phyloP scores from a whole-genome alignment of 1,140 invertebrate species.

The Aethina tumida region DNA sequence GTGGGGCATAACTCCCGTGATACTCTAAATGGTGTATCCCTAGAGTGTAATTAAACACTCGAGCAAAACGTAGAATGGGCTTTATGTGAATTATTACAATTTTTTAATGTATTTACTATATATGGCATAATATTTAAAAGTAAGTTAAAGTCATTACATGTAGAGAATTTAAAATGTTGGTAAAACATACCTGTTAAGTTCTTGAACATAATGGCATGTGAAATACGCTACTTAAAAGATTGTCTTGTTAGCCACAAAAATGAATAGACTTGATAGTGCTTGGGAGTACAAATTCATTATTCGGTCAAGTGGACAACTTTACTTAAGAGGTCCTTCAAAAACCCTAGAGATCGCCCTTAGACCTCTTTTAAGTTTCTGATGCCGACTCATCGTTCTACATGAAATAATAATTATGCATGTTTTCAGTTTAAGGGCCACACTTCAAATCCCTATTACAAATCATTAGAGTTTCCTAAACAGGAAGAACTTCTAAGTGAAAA shows the following conservation, averaged over 20 bases:
- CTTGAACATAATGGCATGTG: too few relatives aligned
- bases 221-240: conserved; percentile 1
- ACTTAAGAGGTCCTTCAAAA: conserved; percentile 14
- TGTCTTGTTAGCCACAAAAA: not conserved
- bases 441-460: conserved; percentile 19
- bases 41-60: too few relatives aligned
- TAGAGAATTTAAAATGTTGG: too few relatives aligned
- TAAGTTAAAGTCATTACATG: too few relatives aligned
- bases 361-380: conserved; percentile 8
- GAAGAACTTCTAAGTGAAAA: conserved; percentile 2
- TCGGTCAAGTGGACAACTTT: conserved; percentile 18
- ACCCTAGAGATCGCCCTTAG: conserved; percentile 12
- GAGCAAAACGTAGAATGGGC: too few relatives aligned
- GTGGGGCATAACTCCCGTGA: too few relatives aligned
- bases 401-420: conserved; percentile 24
- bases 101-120: too few relatives aligned
- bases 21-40: too few relatives aligned
- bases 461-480: conserved; percentile 15
- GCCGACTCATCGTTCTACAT: conserved; percentile 13
- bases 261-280: not conserved
- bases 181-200: too few relatives aligned
- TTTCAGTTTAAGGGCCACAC: conserved; percentile 16
- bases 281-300: conserved; percentile 8
- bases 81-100: too few relatives aligned
- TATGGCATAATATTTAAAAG: too few relatives aligned